Base-by-base conservation (phyloP, 2,888 invertebrate genomes). In the Metalampra italica region DNA sequence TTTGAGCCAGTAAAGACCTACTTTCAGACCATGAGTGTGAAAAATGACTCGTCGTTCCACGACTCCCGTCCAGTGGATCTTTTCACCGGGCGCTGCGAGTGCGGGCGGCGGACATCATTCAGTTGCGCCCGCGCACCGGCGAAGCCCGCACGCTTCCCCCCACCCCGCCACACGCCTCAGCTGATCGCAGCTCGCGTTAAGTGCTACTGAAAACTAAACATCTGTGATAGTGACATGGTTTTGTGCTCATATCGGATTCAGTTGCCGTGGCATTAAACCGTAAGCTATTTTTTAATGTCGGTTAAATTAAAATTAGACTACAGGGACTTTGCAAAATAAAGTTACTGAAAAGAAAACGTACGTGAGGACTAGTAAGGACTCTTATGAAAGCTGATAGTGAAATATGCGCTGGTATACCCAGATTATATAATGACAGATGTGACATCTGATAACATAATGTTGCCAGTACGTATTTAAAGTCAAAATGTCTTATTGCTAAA, bases 171-270 rank as follows among this genome's bases (percentile, higher is more conserved):
- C 57, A 50, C 67, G 57, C n/a, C 36, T 7, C 61, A 57, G 58
- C 61, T 55, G 61, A 59, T 62, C 44, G 43, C 45, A 39, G 14
- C 50, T 36, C 64, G 63, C 56, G 57, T 58, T 64, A 29, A 45
- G 44, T 45, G 44, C 36, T 37, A 45, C 43, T 43, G 22, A 45
- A 43, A 22, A 45, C 66, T 66, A 74, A 64, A 69, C 75, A 67
- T 57, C 68, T 78, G 87, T 87, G 87, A 78, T 70, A 85, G 88
- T 89, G 88, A 83, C 78, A 87, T 88, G 86, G 74, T 86, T 86
- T 67, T 79, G 88, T 89, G 88, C 71, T 75, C 64, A 66, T 68
- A 75, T 82, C 75, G 87, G 86, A 87, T 88, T 76, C 79, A 65
- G 66, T 81, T 73, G 72, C 75, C 65, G 78, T 77, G 71, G 67